Percentiles rank a stretch among this genome's conserved stretches.
These are phyloP conservation scores for Acropora yongei DNA, from an alignment of 64 coral and sea anemone species.

Conservation along the genomic window DNA sequence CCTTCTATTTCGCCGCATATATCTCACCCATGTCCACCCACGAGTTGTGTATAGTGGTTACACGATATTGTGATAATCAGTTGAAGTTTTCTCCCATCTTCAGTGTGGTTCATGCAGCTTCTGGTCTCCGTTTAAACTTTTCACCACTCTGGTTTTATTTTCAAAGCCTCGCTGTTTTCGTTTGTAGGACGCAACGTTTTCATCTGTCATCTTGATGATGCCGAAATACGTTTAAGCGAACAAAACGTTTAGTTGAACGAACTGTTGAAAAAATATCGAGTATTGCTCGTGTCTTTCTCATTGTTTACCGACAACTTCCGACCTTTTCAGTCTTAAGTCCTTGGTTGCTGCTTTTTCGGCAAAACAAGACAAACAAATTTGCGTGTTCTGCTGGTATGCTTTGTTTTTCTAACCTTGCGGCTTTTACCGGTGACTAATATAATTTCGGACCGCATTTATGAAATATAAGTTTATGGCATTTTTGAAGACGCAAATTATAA, in stretches of 20 bases:
- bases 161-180: background rate
- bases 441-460: background rate
- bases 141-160: background rate
- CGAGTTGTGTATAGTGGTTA: background rate
- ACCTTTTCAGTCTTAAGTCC: background rate
- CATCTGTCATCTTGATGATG: background rate
- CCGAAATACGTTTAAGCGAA: background rate
- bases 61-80: background rate
- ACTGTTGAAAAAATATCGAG: background rate
- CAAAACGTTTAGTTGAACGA: background rate
- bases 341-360: background rate
- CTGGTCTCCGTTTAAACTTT: background rate
- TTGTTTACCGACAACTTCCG: background rate
- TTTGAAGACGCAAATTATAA: too few relatives aligned
- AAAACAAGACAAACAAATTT: background rate
- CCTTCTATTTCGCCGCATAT: too few relatives aligned
- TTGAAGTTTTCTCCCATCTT: background rate
- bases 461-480: too few relatives aligned
- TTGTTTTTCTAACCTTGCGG: background rate
- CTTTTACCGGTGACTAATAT: background rate
- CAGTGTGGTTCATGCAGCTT: background rate
- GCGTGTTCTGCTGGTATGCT: background rate
- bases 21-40: too few relatives aligned
- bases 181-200: background rate
- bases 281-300: background rate